Conservation (phyloP, 2,888 invertebrate genomes). For the Lycocerus yunnanus region DNA sequence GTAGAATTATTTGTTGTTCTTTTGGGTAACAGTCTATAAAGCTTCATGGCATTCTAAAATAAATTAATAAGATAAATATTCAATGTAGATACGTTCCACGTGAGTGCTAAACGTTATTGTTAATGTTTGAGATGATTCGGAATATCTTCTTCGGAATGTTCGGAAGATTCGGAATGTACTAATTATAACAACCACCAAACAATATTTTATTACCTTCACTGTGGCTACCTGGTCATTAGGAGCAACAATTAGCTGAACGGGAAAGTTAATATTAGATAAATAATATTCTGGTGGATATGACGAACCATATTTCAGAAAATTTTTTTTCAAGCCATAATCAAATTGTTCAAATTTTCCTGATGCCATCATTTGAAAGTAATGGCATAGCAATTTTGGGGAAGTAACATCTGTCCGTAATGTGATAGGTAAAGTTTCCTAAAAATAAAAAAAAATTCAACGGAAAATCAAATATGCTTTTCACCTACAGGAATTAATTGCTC, state of each 20-base stretch:
- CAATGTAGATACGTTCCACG: too few relatives aligned
- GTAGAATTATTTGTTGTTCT: too few relatives aligned
- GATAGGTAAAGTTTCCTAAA: slow-evolving; percentile 7
- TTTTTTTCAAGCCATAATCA: slow-evolving; percentile 55
- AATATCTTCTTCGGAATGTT: too few relatives aligned
- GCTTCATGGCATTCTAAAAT: too few relatives aligned
- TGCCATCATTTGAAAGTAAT: slow-evolving; percentile 3
- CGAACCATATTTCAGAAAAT: slow-evolving; percentile 64
- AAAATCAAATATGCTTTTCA: not conserved
- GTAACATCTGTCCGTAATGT: too few relatives aligned
- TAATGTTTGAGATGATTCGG: too few relatives aligned
- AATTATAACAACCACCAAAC: too few relatives aligned
- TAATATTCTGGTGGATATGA: slow-evolving; percentile 63
- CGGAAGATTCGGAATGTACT: too few relatives aligned
- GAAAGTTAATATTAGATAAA: slow-evolving; percentile 62
- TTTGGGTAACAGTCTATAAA: too few relatives aligned
- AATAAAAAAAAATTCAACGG: not conserved
- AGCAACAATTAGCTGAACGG: slow-evolving; percentile 65
- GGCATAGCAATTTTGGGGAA: too few relatives aligned
- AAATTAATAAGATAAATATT: too few relatives aligned
- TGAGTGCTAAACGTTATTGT: too few relatives aligned
- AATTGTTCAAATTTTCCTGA: slow-evolving; percentile 29
- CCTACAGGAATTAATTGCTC: slow-evolving; percentile 14
- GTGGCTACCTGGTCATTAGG: slow-evolving; percentile 66
- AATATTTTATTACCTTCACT: slow-evolving; percentile 60